Base-by-base conservation (phyloP, 2,888 invertebrate species). In the Agonopterix alstromeriana region DNA sequence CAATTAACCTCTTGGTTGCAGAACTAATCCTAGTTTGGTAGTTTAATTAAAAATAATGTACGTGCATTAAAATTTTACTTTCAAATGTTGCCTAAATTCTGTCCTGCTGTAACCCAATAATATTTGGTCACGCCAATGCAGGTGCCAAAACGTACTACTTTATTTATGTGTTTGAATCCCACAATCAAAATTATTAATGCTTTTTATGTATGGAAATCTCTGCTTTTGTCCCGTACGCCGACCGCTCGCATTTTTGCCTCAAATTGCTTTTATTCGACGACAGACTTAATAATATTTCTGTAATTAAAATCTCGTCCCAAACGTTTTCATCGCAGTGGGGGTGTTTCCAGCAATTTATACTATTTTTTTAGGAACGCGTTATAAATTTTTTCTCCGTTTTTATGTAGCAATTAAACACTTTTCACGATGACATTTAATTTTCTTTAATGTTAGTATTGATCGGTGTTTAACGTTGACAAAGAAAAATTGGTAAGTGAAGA, bases 151-250 rank as follows among this genome's bases (percentile, higher is more conserved):
- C 70, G 64, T 73, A 71, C 77, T 75, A 74, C 74, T 76, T 76
- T 82, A 82, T 83, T 82, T 83, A 79, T 79, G 73, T 71, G 73
- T 67, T 67, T 67, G 64, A 71, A 67, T 67, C 67, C 75, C 79
- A 77, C 78, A 77, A 78, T 82, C 82, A 76, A 83, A 82, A 84
- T 83, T 82, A 85, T 85, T 84, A 80, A 82, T 81, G 77, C 74
- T 75, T 77, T 77, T 79, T 78, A 76, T 73, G 67, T 76, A 78
- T 78, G 79, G 72, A 76, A 82, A 80, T 78, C 75, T 77, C 72
- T 55, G 65, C 74, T 70, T 81, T 81, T 82, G 80, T 82, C 71
- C 75, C 59, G 54, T 55, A 50, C 49, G 54, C 61, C 55, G 60
- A 53, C 53, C 57, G 58, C 56, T 57, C 65, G 58, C 63, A 61